Base-by-base conservation (phyloP, 2,113 vertebrate species). In the Thalassoma bifasciatum region DNA sequence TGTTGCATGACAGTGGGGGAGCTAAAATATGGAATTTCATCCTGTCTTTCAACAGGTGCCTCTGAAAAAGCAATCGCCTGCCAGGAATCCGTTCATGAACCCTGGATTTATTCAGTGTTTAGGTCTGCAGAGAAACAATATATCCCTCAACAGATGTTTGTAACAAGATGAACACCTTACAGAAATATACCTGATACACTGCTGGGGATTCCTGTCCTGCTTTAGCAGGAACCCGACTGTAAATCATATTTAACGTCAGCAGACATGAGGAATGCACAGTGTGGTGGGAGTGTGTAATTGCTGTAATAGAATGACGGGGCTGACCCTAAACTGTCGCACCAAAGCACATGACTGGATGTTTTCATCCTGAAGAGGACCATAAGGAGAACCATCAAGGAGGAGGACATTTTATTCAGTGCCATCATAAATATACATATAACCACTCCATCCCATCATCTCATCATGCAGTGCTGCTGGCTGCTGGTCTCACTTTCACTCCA, bases 211-310 rank as follows among this genome's bases (percentile, higher is more conserved):
- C 77, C 68, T 81, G 78, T 77, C 63, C 51, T 75, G 37, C 49
- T 61, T 22, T 75, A 49, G 65, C 64, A 52, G 51, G 36, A 68
- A 22, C 52, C 40, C 30, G 54, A 34, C 60, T 74, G 78, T 85
- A 84, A 90, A 90, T 89, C 81, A 85, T 61, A 68, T 79, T 84
- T 85, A 82, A 80, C 78, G 72, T 85, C 77, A 75, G 58, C 64
- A 73, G 83, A 86, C 77, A 1, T 13, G 40, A 72, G 74, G 79
- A 81, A 87, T 90, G 83, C 38, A 72, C 47, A 37, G 50, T 67
- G 78, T 38, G 60, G 72, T 73, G 37, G 19, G 70, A 66, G 60
- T 71, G 78, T 88, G 67, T 84, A 83, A 89, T 86, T 86, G 75
- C 62, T 72, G 60, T 79, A 65, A 56, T 79, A 67, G 78, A 86